These are phyloP conservation scores for Phortica okadai DNA, from an alignment of 2,888 invertebrate species.

Conservation along the genomic window DNA sequence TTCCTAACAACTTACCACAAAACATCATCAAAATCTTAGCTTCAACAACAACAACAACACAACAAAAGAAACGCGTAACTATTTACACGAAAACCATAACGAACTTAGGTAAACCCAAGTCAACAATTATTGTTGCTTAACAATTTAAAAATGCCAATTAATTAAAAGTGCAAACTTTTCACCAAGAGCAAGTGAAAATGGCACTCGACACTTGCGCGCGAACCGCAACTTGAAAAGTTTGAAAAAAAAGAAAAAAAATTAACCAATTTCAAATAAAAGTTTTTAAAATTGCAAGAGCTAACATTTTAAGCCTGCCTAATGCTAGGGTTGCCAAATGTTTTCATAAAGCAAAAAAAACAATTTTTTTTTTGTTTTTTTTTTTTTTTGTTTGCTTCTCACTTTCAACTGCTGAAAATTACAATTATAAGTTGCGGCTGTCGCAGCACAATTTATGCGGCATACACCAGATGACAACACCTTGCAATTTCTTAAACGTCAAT, in stretches of 20 bases:
- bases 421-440: background rate
- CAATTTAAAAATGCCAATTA: constrained; percentile 20
- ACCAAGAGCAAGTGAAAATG: background rate
- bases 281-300: background rate
- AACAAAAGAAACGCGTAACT: background rate
- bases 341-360: background rate
- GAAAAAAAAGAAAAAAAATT: constrained; percentile 37
- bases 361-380: background rate
- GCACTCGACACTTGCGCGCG: constrained; percentile 10
- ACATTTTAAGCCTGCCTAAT: background rate
- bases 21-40: background rate
- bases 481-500: constrained; percentile 71
- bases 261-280: constrained; percentile 45
- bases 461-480: constrained; percentile 20
- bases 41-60: background rate
- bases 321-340: background rate
- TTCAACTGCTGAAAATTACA: constrained; percentile 32
- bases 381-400: constrained; percentile 35
- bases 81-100: background rate
- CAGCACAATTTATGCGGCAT: background rate
- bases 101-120: background rate
- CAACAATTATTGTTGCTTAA: constrained; percentile 9
- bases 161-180: constrained; percentile 22
- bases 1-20: background rate
- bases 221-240: background rate